A percentile compares a stretch with the other conserved stretches of the same genome.
Conservation (phyloP, 2,797 vertebrate species). For the Semaprochilodus insignis region DNA sequence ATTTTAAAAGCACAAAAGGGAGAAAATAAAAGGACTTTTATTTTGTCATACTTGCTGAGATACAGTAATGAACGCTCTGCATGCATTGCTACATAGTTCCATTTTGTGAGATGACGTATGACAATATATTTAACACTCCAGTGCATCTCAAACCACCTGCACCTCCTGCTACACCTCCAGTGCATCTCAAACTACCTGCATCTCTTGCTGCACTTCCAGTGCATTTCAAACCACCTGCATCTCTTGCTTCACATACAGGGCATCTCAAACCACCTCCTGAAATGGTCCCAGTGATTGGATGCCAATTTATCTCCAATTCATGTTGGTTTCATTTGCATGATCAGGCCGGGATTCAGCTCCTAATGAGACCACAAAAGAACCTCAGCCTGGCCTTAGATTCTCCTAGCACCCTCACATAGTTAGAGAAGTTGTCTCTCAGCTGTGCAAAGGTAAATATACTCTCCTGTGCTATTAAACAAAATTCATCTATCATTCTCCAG, state of each 20-base stretch:
- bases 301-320: not conserved
- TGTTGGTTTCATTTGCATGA: not conserved
- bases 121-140: not conserved
- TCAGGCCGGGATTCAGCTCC: not conserved
- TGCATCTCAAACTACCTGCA: not conserved
- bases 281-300: not conserved
- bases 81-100: too few relatives aligned
- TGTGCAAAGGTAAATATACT: slow-evolving; percentile 38
- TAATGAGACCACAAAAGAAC: not conserved
- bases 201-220: too few relatives aligned
- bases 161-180: too few relatives aligned
- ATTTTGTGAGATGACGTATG: not conserved
- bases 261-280: not conserved
- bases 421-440: slow-evolving; percentile 41
- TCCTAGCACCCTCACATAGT: not conserved
- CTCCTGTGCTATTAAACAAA: slow-evolving; percentile 57
- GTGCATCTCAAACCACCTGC: too few relatives aligned
- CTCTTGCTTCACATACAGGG: too few relatives aligned
- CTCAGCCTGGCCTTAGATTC: not conserved
- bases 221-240: too few relatives aligned
- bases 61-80: too few relatives aligned
- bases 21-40: not conserved
- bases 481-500: slow-evolving; percentile 60
- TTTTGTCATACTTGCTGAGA: too few relatives aligned
- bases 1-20: not conserved